Evolutionary conservation across 2,797 vertebrate genomes (phyloP).

Genomic region (Halcyon smyrnensis): DNA sequence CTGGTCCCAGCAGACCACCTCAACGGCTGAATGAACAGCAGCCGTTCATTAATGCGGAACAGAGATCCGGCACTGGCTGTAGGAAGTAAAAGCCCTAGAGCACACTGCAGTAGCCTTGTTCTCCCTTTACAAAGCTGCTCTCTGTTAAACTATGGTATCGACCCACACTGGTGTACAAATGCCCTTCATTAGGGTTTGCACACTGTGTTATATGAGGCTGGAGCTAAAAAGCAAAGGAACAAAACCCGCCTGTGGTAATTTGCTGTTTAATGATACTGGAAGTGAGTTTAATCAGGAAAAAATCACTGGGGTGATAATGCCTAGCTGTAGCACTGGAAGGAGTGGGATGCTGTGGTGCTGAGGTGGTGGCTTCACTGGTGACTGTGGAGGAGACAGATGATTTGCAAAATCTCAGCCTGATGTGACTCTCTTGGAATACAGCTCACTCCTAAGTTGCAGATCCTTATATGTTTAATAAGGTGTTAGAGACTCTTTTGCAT

Average conservation of each 20-base stretch:
- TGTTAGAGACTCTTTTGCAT: neutral
- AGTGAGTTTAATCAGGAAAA: neutral
- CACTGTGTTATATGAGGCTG: neutral
- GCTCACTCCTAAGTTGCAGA: neutral
- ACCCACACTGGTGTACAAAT: neutral
- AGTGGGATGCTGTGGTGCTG: accelerated
- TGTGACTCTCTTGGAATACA: neutral
- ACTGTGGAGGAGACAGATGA: neutral
- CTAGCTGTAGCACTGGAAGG: neutral
- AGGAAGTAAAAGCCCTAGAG: constrained; percentile 34
- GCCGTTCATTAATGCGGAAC: constrained; percentile 35
- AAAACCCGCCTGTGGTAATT: constrained; percentile 5
- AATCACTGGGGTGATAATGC: neutral
- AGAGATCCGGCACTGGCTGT: constrained; percentile 4
- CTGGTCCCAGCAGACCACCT: neutral
- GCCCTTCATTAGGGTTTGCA: constrained; percentile 24
- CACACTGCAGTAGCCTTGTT: constrained; percentile 52
- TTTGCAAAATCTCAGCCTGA: neutral
- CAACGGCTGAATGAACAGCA: neutral
- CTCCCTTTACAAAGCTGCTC: constrained; percentile 58
- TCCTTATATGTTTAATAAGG: neutral
- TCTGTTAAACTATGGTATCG: neutral
- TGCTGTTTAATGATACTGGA: neutral
- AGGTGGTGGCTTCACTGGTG: neutral
- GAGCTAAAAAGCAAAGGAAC: neutral